These are phyloP conservation scores for Calidris pugnax DNA, from an alignment of 2,113 vertebrate genomes.

Conservation along the genomic window DNA sequence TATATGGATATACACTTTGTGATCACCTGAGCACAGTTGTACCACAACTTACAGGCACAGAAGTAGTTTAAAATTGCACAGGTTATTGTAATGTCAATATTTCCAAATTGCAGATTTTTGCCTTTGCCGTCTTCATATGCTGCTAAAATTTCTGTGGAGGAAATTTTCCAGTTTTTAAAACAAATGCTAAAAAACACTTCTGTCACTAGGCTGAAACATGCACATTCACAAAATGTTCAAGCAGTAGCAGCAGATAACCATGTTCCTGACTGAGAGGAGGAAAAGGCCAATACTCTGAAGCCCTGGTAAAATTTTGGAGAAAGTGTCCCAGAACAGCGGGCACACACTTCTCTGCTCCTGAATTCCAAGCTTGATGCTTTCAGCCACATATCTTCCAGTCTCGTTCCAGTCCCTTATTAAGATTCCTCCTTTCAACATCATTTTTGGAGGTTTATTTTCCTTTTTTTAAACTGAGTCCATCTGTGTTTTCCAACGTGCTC, in stretches of 20 bases:
- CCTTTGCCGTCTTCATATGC: neutral
- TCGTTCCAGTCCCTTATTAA: neutral
- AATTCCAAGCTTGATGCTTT: neutral
- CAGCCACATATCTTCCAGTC: neutral
- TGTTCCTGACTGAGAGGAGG: neutral
- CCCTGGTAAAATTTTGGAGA: neutral
- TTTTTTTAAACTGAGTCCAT: neutral
- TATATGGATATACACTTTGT: neutral
- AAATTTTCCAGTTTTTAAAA: neutral
- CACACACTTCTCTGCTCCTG: neutral
- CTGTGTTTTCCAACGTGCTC: neutral
- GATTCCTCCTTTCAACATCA: neutral
- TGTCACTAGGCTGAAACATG: neutral
- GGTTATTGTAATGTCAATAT: neutral
- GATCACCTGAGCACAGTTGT: neutral
- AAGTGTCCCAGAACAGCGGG: neutral
- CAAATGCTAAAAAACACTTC: slow-evolving; percentile 11
- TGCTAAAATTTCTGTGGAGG: neutral
- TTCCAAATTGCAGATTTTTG: neutral
- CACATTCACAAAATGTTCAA: neutral
- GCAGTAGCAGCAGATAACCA: neutral
- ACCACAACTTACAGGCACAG: neutral
- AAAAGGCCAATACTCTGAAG: neutral
- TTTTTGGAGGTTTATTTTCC: neutral
- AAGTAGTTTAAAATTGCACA: neutral